phyloP scores from a whole-genome alignment of 2,113 vertebrate species.

The Prinia subflava region DNA sequence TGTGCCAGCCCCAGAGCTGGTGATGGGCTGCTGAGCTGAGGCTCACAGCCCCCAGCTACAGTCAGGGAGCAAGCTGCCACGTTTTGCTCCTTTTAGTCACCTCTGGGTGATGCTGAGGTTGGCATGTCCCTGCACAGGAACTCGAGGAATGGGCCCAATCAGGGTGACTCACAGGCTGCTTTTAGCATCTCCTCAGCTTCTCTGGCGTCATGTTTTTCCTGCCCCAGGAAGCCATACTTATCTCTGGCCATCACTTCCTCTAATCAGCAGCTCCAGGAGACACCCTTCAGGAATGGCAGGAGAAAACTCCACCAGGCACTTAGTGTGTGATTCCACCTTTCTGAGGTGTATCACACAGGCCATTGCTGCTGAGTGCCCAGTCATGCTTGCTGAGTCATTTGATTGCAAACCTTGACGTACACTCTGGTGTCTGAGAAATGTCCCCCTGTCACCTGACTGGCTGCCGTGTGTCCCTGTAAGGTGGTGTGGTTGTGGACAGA shows the following conservation, averaged over 20 bases:
- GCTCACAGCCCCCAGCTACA: background rate
- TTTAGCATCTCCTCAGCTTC: constrained; percentile 15
- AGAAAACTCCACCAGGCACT: background rate
- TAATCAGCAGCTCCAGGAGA: constrained; percentile 4
- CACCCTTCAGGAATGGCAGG: constrained; percentile 14
- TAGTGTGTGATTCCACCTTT: background rate
- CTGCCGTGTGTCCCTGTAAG: background rate
- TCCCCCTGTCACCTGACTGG: background rate
- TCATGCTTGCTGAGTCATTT: background rate
- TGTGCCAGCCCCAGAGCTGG: background rate
- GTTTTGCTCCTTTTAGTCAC: constrained; percentile 16
- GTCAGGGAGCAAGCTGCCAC: background rate
- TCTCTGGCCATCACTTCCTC: constrained; percentile 49
- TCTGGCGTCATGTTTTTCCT: background rate
- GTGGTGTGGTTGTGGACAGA: background rate
- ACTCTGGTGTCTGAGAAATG: background rate
- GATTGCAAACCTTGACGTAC: background rate
- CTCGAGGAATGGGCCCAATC: constrained; percentile 45
- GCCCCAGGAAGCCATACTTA: constrained; percentile 39
- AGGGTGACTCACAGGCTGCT: constrained; percentile 33
- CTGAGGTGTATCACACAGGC: background rate
- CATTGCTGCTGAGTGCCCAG: background rate
- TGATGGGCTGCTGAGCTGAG: background rate
- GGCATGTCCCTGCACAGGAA: constrained; percentile 17
- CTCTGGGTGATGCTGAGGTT: background rate